Evolutionary conservation across 1,140 invertebrate species (phyloP).

Genomic region (Ceratosolen solmsi): DNA sequence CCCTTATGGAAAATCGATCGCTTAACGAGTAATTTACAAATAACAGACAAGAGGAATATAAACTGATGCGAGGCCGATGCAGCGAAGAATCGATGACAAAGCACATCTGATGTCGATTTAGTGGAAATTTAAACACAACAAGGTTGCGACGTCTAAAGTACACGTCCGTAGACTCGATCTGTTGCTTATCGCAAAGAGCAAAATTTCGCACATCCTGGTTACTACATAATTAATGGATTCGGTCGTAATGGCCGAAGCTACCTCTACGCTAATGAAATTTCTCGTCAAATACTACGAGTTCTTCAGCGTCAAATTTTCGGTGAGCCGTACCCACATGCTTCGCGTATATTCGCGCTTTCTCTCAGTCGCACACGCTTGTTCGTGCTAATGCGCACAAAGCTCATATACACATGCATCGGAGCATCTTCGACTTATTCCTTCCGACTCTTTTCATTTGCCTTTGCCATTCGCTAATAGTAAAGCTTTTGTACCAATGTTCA

Average conservation of each 20-base stretch:
- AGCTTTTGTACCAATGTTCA: neutral
- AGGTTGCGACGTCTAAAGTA: neutral
- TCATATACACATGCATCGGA: neutral
- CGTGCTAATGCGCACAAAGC: neutral
- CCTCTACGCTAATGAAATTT: constrained; percentile 64
- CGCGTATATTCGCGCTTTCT: neutral
- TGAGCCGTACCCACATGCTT: constrained; percentile 54
- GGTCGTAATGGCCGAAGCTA: constrained; percentile 1
- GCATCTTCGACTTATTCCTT: neutral
- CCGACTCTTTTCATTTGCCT: neutral
- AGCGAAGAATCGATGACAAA: neutral
- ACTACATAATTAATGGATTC: neutral
- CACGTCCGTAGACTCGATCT: neutral
- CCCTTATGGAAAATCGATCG: neutral
- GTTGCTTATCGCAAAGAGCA: neutral
- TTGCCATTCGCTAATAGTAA: neutral
- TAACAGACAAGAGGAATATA: neutral
- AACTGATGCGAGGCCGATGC: neutral
- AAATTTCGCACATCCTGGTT: neutral
- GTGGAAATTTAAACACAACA: neutral
- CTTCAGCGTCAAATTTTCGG: constrained; percentile 68
- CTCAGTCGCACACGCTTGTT: no score
- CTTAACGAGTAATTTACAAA: neutral
- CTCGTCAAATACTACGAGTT: constrained; percentile 68
- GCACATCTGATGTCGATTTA: neutral